Percentiles rank a stretch among this genome's conserved stretches.
Conservation (phyloP, 2,113 vertebrate genomes). For the Platysternon megacephalum region DNA sequence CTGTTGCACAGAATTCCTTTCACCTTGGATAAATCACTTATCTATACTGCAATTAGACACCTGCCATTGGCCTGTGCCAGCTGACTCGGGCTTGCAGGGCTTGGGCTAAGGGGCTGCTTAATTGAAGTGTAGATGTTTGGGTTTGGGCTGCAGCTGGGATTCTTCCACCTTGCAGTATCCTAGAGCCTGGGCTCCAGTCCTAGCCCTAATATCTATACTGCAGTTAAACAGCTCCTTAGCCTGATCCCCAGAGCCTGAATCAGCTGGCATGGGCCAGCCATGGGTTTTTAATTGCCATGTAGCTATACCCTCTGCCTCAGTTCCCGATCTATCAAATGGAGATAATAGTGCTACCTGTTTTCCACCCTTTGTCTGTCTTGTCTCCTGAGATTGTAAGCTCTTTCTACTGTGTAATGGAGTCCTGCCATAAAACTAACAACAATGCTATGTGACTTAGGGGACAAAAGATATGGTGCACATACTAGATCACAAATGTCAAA, state of each 20-base stretch:
- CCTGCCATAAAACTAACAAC: background rate
- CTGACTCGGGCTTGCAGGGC: no score
- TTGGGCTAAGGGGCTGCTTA: no score
- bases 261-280: no score
- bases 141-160: no score
- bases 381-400: background rate
- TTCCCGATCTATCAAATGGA: background rate
- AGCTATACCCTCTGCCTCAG: background rate
- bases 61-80: no score
- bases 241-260: no score
- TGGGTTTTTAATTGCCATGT: background rate
- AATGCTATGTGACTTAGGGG: background rate
- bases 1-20: background rate
- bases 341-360: background rate
- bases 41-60: background rate
- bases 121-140: no score
- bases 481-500: slow-evolving; percentile 41
- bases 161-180: no score
- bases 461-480: slow-evolving; percentile 48
- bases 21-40: background rate
- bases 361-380: background rate
- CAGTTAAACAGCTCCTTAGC: no score
- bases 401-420: slow-evolving; percentile 9
- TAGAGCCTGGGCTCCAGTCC: no score
- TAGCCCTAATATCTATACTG: no score